Percentiles rank a stretch among this genome's conserved stretches.
These are phyloP conservation scores for Telmatochromis sp. DNA, from an alignment of 2,113 vertebrate species.

Conservation along the genomic window DNA sequence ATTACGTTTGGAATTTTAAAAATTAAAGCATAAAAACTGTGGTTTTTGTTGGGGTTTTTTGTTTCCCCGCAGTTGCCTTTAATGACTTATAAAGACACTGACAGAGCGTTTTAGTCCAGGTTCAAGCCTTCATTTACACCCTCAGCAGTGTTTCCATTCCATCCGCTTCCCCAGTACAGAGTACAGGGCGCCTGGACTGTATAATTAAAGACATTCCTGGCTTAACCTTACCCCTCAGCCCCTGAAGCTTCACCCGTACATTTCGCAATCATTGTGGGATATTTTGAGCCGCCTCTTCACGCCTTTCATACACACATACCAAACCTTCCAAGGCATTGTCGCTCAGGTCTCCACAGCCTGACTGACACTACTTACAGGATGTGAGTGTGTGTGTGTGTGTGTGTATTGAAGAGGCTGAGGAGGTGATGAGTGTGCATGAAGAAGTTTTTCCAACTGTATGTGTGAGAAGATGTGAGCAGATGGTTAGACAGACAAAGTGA, in stretches of 20 bases:
- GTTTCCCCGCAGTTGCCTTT: background rate
- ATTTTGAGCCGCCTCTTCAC: slow-evolving; percentile 50
- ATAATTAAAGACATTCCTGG: slow-evolving; percentile 73
- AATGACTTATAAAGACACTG: background rate
- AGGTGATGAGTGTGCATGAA: background rate
- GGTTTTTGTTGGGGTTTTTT: background rate
- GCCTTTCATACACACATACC: slow-evolving; percentile 6
- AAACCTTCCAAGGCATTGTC: background rate
- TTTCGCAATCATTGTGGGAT: slow-evolving; percentile 53
- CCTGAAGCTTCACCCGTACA: slow-evolving; percentile 40
- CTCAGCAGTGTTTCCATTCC: slow-evolving; percentile 4
- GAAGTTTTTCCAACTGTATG: background rate
- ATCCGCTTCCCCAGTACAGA: background rate
- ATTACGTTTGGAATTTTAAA: background rate
- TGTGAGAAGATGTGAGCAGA: background rate
- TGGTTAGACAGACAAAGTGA: background rate
- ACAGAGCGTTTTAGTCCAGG: background rate
- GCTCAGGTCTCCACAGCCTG: background rate
- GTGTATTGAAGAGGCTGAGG: background rate
- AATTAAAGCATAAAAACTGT: background rate
- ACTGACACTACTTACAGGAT: background rate
- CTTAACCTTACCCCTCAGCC: slow-evolving; percentile 57
- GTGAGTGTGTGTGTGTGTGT: background rate
- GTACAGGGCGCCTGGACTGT: slow-evolving; percentile 35
- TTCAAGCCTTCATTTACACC: slow-evolving; percentile 29